A percentile compares a stretch with the other conserved stretches of the same genome.
phyloP scores from a whole-genome alignment of 2,888 invertebrate genomes.

The Parnassius orleans region DNA sequence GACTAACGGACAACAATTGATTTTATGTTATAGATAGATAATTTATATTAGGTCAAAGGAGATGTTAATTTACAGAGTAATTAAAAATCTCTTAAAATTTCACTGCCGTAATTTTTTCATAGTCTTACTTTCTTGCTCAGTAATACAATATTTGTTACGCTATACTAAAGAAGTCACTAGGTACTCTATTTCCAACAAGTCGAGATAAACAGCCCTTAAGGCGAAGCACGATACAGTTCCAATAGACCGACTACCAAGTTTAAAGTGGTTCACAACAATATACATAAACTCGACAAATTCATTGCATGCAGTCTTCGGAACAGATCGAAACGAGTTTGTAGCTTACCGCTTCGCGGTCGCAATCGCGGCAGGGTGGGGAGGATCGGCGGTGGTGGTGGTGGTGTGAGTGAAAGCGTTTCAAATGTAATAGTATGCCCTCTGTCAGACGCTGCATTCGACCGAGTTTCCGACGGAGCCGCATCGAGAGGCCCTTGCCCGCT shows the following conservation, averaged over 20 bases:
- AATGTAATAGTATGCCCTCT: constrained; percentile 60
- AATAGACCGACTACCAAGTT: constrained; percentile 13
- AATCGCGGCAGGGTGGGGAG: constrained; percentile 32
- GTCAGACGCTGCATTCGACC: constrained; percentile 54
- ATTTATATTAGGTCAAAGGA: no score
- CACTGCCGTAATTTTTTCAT: no score
- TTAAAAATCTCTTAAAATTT: no score
- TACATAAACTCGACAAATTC: constrained; percentile 30
- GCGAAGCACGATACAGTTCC: constrained; percentile 11
- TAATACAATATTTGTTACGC: constrained; percentile 23
- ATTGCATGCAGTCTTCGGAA: constrained; percentile 34
- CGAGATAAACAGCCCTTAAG: constrained; percentile 8
- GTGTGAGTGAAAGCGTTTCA: constrained; percentile 69
- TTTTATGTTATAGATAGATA: no score
- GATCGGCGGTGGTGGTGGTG: constrained; percentile 33
- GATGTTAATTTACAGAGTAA: no score
- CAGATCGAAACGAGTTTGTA: constrained; percentile 49
- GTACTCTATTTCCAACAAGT: constrained; percentile 19
- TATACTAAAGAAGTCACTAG: constrained; percentile 6
- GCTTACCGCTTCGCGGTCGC: constrained; percentile 32
- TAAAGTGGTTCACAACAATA: constrained; percentile 15
- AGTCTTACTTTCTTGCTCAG: constrained; percentile 18
- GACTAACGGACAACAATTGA: no score
- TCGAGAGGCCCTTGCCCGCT: constrained; percentile 44
- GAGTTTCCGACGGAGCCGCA: constrained; percentile 42